phyloP scores from a whole-genome alignment of 2,888 invertebrate genomes.

The Zaprionus bogoriensis region DNA sequence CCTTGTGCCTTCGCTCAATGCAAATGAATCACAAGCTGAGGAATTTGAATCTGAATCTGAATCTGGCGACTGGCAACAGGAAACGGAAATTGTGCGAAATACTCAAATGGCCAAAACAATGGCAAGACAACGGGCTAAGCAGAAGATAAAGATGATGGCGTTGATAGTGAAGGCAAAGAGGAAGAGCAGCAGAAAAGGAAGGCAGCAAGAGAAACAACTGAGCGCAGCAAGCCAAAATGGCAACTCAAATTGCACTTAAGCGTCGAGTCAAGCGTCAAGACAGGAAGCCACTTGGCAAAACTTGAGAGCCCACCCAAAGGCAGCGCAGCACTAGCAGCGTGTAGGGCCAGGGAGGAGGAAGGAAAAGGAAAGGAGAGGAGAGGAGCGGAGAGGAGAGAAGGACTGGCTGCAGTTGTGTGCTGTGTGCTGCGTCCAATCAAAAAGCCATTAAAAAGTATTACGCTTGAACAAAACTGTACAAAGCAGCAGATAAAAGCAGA shows the following conservation, averaged over 20 bases:
- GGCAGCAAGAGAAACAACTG: not conserved
- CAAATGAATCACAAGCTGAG: constrained; percentile 54
- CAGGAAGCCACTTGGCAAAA: constrained; percentile 68
- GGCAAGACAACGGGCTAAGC: constrained; percentile 39
- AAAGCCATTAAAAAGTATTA: constrained; percentile 82
- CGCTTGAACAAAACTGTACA: constrained; percentile 80
- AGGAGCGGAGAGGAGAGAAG: not conserved
- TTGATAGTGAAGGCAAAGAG: constrained; percentile 9
- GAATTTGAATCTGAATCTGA: no score
- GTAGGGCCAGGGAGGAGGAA: not conserved
- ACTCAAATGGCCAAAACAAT: constrained; percentile 56
- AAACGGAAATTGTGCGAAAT: constrained; percentile 75
- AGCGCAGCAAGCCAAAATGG: constrained; percentile 60
- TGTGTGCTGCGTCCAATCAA: constrained; percentile 76
- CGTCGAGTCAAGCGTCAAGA: constrained; percentile 70
- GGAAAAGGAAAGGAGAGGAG: not conserved
- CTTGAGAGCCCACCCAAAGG: constrained; percentile 43
- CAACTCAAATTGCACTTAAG: constrained; percentile 74
- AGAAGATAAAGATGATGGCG: not conserved
- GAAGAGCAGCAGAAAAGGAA: not conserved
- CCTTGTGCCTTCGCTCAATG: not conserved
- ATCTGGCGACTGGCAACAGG: constrained; percentile 48
- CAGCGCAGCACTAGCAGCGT: constrained; percentile 4
- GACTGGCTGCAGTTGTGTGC: constrained; percentile 22
- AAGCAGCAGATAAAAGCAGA: constrained; percentile 66